Base-by-base conservation (phyloP, 2,113 vertebrate genomes). In the Menidia beryllina region DNA sequence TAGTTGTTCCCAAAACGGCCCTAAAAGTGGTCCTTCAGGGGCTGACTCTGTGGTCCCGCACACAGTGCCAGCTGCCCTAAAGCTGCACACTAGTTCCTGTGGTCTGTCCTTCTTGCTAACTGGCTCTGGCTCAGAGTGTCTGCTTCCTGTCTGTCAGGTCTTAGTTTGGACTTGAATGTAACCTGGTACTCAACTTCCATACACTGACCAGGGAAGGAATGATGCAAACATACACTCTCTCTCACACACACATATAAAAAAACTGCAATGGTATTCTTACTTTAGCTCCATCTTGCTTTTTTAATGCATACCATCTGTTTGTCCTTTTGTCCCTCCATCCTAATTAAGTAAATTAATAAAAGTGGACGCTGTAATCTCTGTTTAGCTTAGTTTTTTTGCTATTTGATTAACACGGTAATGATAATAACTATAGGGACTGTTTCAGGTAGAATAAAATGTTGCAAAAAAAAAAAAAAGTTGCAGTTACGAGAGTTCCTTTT, bases 251-350 rank as follows among this genome's bases (percentile, higher is more conserved):
- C 13, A 83, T 30, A 72, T 59, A 25, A 68, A 49, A n/a, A 61
- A 54, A 65, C 50, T 75, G 66, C 58, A 76, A 39, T 53, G 27
- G 60, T 54, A 71, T 21, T 84, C 78, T 67, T 69, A 62, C 72
- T 68, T 85, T 75, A 53, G 21, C 10, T n/a, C 10, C 36, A 51
- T 51, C 47, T 59, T 38, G 27, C 51, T 51, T 53, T n/a, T 8
- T 60, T 21, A 50, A 20, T 15, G 17, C 4, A 1, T 47, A 25
- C 52, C 9, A 57, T 60, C 1, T 17, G 12, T 34, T 27, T 14
- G 19, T 59, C 14, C 4, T 39, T 49, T 68, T 27, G 38, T 8
- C 4, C 41, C 12, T 66, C n/a, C 6, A 24, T 51, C 15, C 53
- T 24, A n/a, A 15, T 45, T 2, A 26, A 21, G 1, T 39, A 13